A percentile compares a stretch with the other conserved stretches of the same genome.
phyloP scores from a whole-genome alignment of 2,113 vertebrate species.

The Entelurus aequoreus region DNA sequence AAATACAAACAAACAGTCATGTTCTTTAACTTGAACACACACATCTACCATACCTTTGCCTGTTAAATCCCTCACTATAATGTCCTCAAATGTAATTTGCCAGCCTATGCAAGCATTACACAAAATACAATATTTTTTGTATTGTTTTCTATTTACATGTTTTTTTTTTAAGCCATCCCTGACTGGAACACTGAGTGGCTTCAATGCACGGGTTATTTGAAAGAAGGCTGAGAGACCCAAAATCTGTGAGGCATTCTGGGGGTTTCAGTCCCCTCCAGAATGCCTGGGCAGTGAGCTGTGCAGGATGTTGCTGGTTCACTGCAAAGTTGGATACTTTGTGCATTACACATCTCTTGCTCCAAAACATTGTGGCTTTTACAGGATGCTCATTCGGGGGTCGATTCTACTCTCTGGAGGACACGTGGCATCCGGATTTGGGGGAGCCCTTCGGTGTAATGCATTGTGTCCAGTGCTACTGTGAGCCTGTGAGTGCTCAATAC shows the following conservation, averaged over 20 bases:
- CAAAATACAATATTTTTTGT: too few relatives aligned
- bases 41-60: too few relatives aligned
- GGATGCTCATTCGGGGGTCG: slow-evolving; percentile 88
- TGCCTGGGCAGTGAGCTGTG: slow-evolving; percentile 35
- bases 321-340: slow-evolving; percentile 3
- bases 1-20: too few relatives aligned
- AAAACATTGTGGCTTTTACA: slow-evolving; percentile 49
- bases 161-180: too few relatives aligned
- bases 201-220: slow-evolving; percentile 26
- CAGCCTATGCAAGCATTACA: too few relatives aligned
- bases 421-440: slow-evolving; percentile 93
- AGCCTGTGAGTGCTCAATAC: slow-evolving; percentile 73
- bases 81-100: too few relatives aligned
- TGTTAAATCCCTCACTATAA: too few relatives aligned
- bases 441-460: slow-evolving; percentile 95
- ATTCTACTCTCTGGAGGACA: slow-evolving; percentile 85
- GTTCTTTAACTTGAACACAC: too few relatives aligned
- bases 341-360: slow-evolving; percentile 1
- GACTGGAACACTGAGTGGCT: neutral
- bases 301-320: slow-evolving; percentile 32
- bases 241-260: slow-evolving; percentile 28
- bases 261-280: slow-evolving; percentile 35
- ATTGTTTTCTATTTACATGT: too few relatives aligned
- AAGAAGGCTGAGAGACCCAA: slow-evolving; percentile 19
- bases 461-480: slow-evolving; percentile 89